Base-by-base conservation (phyloP, 2,888 invertebrate genomes). In the Chymomyza procnemis region DNA sequence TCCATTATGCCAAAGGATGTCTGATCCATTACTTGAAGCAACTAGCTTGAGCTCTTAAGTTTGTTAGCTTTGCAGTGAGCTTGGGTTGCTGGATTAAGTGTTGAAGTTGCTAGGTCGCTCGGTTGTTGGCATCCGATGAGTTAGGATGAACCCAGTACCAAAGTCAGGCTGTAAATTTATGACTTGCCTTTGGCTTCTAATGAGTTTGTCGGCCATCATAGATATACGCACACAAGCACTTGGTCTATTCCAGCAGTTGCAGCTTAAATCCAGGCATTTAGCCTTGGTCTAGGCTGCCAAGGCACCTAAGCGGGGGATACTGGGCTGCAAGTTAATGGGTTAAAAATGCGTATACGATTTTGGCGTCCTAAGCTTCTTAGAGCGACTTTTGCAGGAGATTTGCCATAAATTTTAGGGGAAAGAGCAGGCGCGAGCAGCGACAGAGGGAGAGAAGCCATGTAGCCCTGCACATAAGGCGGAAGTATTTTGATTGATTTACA, bases 331-430 rank as follows among this genome's bases (percentile, higher is more conserved):
- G 18, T 54, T 83, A 83, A 85, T 83, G 85, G 82, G 83, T 83
- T 83, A 83, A 83, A 83, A 83, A 83, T 83, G 80, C 83, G 80
- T 85, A 80, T 83, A 76, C 74, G 79, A 67, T 85, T 82, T 78
- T 70, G 85, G 85, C 79, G 79, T 76, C 64, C 79, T 85, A 83
- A 83, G 82, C 85, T 80, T 76, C 82, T 85, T 85, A 83, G 83
- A 80, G 34, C 9, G 34, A 41, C 73, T 85, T 79, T 82, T 71
- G 74, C 83, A 82, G 76, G 78, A 78, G 78, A 58, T 16, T 16
- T 21, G 18, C 54, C 54, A 54, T 54, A 54, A 54, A 54, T 54
- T 54, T 6, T 6, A 8, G 26, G 26, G 26, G 8, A 26, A 1
- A 26, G 26, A 26, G 26, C n/a, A n/a, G n/a, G n/a, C n/a, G n/a